Base-by-base conservation (phyloP, 37 sponge, comb jelly and placozoan species). In the Petrosia ficiformis region DNA sequence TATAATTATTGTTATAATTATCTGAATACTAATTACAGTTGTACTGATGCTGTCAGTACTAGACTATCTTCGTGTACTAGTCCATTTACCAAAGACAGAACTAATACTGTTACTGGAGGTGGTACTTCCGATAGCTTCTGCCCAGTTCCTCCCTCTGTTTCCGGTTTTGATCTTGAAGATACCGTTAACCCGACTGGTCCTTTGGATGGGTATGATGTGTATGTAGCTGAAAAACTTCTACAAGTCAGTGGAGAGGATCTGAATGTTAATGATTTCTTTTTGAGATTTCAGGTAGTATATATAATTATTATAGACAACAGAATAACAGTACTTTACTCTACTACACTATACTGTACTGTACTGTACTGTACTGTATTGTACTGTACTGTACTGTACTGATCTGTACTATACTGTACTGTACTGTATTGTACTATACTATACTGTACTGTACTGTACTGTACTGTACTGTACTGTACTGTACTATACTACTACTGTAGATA, bases 221-320 rank as follows among this genome's bases (percentile, higher is more conserved):
- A 70, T 59, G 73, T 92, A 6, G 77, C 79, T 34, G 92, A 92
- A 68, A 37, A 80, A 29, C 71, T 92, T 14, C 70, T 92, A 28
- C 31, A 29, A 22, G 56, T 79, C 0, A 34, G 73, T 21, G 39
- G 26, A 1, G 60, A 39, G 10, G 67, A 37, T 6, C 0, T 68
- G n/a, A 43, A 67, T 0, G n/a, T 72, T 3, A 22, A 24, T 41
- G 72, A 61, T 3, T 86, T 80, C 81, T 80, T 75, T 39, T 59
- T 52, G 22, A 59, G 71, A 19, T 68, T 54, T 42, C 81, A 80
- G 37, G 87, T 74, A 29, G 80, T 80, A 21, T 79, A 79, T 77
- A 35, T 72, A 30, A 39, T 86, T 38, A 57, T 65, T 44, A 16
- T 33, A 22, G n/a, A 37, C 16, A 48, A 77, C n/a, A n/a, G n/a